Evolutionary conservation across 2,113 vertebrate species (phyloP), one percentile per base, ranked within the genome.

Genomic region (Gasterosteus aculeatus): DNA sequence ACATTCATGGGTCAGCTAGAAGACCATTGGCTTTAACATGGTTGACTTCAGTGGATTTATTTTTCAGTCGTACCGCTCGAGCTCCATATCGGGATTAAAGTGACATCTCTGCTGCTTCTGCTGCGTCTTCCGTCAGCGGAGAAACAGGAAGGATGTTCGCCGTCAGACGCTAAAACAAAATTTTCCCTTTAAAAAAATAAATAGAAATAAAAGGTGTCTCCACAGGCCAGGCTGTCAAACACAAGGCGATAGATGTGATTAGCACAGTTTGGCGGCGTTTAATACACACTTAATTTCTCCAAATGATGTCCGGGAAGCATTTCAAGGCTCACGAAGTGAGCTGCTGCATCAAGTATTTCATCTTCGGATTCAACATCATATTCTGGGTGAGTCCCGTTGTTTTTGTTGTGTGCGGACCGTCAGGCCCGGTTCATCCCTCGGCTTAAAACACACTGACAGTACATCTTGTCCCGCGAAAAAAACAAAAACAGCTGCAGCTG

Each of bases 271-370:
- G 62, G 60, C 19, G 61, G 65, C 49, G 71, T 63, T 15, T 46
- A 47, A 42, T 1, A 58, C 11, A 70, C 22, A 58, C 59, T 22
- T 58, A 58, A 76, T 16, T 66, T 75, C 33, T 60, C 75, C 79
- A 80, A 62, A 93, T 93, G 92, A 99, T 99, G 96, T 97, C 97
- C 81, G 97, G 98, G 68, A 98, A 99, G 94, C 97, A 99, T 88
- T 99, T 98, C 91, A 99, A 97, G 92, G 97, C 96, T 86, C 97
- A 98, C 41, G 98, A 99, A 95, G 98, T 99, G 93, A 99, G 98
- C 94, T 99, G 98, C 95, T 99, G 97, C 93, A 99, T 99, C 91
- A 99, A 99, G 89, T 99, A 99, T 81, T 99, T 99, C 88, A 98
- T 99, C 76, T 99, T 99, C 70, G 98, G 97, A 78, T 99, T 99